Conservation (phyloP, 2,113 vertebrate species). For the Camelus bactrianus region DNA sequence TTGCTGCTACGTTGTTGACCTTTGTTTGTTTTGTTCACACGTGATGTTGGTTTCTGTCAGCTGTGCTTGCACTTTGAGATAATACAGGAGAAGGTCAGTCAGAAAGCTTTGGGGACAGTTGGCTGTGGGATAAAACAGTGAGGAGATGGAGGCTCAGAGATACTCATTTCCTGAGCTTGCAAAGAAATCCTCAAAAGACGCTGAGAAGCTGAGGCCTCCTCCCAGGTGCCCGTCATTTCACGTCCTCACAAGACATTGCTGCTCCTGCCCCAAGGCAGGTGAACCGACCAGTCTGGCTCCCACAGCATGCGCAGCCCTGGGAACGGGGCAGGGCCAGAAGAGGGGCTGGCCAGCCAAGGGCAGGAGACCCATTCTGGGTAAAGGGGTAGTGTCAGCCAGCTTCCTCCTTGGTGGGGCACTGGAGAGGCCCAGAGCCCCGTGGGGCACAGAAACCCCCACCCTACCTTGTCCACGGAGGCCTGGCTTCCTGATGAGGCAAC, state of each 20-base stretch:
- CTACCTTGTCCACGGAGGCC: background rate
- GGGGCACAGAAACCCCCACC: background rate
- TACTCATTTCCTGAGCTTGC: background rate
- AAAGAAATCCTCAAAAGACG: slow-evolving; percentile 1
- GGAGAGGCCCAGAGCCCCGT: background rate
- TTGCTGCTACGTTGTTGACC: background rate
- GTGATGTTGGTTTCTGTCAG: background rate
- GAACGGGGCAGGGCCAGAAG: background rate
- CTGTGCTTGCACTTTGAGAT: background rate
- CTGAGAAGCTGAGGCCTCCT: background rate
- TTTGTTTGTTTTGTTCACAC: slow-evolving; percentile 5
- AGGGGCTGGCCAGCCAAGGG: fast-evolving
- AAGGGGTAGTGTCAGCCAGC: background rate
- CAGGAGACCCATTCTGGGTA: background rate
- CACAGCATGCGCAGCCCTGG: background rate
- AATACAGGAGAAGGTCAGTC: background rate
- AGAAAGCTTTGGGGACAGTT: background rate
- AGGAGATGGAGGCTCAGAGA: background rate
- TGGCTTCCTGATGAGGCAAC: background rate
- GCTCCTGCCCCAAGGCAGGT: background rate
- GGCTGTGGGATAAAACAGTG: background rate
- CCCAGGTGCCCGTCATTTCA: background rate
- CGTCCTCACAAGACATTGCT: background rate
- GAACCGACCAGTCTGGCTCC: background rate
- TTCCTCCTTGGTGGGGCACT: background rate